These are phyloP conservation scores for Anoplophora glabripennis DNA, from an alignment of 1,140 invertebrate species.

Conservation along the genomic window DNA sequence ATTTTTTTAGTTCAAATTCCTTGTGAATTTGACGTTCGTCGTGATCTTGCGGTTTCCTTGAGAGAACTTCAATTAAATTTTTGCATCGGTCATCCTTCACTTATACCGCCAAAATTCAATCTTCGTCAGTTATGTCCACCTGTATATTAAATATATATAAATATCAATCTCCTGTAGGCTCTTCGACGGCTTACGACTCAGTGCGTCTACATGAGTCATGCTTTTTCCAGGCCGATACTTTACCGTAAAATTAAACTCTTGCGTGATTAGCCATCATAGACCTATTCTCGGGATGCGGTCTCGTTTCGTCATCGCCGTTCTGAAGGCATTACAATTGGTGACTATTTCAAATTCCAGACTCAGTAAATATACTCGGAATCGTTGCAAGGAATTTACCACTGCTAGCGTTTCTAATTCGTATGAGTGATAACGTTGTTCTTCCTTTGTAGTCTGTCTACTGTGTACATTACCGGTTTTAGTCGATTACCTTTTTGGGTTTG, in stretches of 20 bases:
- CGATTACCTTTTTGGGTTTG: background rate
- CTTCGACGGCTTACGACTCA: conserved; percentile 25
- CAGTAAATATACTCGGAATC: conserved; percentile 47
- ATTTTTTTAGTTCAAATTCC: too few species aligned
- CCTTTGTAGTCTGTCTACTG: conserved; percentile 2
- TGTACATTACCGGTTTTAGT: background rate
- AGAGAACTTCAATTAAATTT: too few species aligned
- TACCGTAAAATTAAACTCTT: conserved; percentile 38
- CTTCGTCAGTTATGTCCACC: too few species aligned
- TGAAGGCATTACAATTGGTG: background rate
- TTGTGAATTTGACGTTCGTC: too few species aligned
- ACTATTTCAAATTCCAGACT: conserved; percentile 45
- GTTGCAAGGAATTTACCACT: conserved; percentile 43
- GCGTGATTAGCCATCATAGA: conserved; percentile 40
- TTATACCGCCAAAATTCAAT: too few species aligned
- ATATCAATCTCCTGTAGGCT: too few species aligned
- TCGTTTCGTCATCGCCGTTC: conserved; percentile 5
- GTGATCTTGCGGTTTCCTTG: too few species aligned
- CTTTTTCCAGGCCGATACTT: conserved; percentile 28
- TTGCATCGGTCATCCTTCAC: too few species aligned
- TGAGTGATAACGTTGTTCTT: conserved; percentile 4
- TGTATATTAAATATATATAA: too few species aligned
- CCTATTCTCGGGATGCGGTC: conserved; percentile 28
- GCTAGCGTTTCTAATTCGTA: conserved; percentile 44
- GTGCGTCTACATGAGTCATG: conserved; percentile 37